Conservation (phyloP, 1,140 invertebrate species). For the Diachasma alloeum region DNA sequence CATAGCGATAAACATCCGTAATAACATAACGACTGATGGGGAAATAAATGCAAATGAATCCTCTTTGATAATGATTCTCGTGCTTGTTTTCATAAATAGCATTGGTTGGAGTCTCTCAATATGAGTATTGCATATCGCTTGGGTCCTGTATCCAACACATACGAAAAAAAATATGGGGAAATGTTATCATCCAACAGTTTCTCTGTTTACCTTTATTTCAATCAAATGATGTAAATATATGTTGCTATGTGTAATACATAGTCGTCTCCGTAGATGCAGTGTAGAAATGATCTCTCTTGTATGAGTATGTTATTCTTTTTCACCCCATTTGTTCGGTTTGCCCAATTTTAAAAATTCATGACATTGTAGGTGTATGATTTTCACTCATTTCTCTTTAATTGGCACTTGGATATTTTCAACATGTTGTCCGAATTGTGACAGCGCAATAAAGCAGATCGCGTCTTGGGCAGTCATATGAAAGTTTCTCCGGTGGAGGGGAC, state of each 20-base stretch:
- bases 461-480: too few species aligned
- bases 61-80: too few species aligned
- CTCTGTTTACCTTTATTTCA: slow-evolving; percentile 42
- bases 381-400: not conserved
- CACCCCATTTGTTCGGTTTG: slow-evolving; percentile 44
- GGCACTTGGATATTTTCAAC: too few species aligned
- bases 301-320: slow-evolving; percentile 35
- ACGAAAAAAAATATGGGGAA: not conserved
- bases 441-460: too few species aligned
- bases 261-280: slow-evolving; percentile 52
- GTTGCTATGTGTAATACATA: slow-evolving; percentile 50
- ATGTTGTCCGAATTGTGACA: too few species aligned
- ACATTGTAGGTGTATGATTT: not conserved
- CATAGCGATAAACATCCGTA: too few species aligned
- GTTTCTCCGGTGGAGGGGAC: too few species aligned
- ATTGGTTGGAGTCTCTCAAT: too few species aligned
- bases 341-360: slow-evolving; percentile 33
- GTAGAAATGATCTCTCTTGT: slow-evolving; percentile 57
- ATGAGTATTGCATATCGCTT: slow-evolving; percentile 18
- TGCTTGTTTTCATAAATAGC: too few species aligned
- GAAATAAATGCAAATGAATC: too few species aligned
- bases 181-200: slow-evolving; percentile 37
- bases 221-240: slow-evolving; percentile 60
- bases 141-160: not conserved
- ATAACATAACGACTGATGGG: too few species aligned